A percentile compares a stretch with the other conserved stretches of the same genome.
These are phyloP conservation scores for Armadillidium nasatum DNA, from an alignment of 1,140 invertebrate species.

Conservation along the genomic window DNA sequence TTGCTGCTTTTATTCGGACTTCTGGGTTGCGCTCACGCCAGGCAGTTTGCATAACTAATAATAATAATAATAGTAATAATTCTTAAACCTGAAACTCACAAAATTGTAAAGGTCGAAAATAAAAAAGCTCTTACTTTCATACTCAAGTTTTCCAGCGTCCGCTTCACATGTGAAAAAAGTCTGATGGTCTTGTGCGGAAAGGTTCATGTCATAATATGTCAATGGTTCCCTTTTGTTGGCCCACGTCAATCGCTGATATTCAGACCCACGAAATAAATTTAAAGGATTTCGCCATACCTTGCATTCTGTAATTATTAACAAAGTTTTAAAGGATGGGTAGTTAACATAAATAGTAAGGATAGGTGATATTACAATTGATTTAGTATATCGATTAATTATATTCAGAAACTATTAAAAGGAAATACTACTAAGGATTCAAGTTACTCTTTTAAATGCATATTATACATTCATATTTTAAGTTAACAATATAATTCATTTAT, in stretches of 20 bases:
- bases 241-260: slow-evolving; percentile 90
- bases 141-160: slow-evolving; percentile 62
- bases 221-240: slow-evolving; percentile 88
- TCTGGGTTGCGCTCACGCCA: slow-evolving; percentile 93
- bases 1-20: slow-evolving; percentile 84
- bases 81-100: too few species aligned
- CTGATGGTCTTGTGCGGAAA: slow-evolving; percentile 97
- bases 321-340: too few species aligned
- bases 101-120: too few species aligned
- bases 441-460: too few species aligned
- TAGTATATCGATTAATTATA: not conserved
- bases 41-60: slow-evolving; percentile 86
- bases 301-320: slow-evolving; percentile 64
- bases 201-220: slow-evolving; percentile 98
- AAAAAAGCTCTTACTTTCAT: slow-evolving; percentile 42
- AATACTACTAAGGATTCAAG: too few species aligned
- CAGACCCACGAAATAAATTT: slow-evolving; percentile 90
- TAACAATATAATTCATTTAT: too few species aligned
- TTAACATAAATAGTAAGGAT: too few species aligned
- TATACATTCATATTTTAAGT: too few species aligned
- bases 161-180: slow-evolving; percentile 95
- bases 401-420: slow-evolving; percentile 12
- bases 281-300: slow-evolving; percentile 98
- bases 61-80: too few species aligned
- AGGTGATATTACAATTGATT: too few species aligned